Base-by-base conservation (phyloP, 2,113 vertebrate genomes). In the Osmerus mordax region DNA sequence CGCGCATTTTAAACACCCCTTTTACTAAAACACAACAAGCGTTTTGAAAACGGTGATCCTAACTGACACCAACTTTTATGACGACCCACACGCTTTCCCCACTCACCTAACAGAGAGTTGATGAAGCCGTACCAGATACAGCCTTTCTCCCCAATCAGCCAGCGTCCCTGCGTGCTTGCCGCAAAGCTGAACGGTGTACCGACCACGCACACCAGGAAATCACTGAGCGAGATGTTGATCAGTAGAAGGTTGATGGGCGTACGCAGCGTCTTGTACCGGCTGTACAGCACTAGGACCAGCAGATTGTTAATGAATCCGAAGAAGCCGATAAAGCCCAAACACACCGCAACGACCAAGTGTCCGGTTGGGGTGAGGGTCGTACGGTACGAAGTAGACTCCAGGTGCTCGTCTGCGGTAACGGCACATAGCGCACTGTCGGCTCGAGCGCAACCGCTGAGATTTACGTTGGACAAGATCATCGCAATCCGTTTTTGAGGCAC, bases 71-170 rank as follows among this genome's bases (percentile, higher is more conserved):
- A 41, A 47, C 64, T n/a, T 9, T 64, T 3, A 21, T 11, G 9
- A 36, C 12, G 18, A 36, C 12, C 15, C 25, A 13, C 8, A 7
- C 19, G 3, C 13, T 13, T 16, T 9, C 55, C 29, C 19, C 63
- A 90, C 94, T 93, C 81, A 94, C 94, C 92, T 59, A 94, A 94
- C 18, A 93, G 89, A 1, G 93, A 87, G 81, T 93, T 94, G 81
- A 87, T 87, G 76, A 95, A 94, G 52, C 92, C 93, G 84, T 95
- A 94, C 93, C 94, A 94, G 78, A 94, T 86, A 78, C 94, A 94
- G n/a, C 92, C 93, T 3, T 21, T 7, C 0, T 85, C 55, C 14
- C 93, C 93, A 19, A 93, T 91, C 66, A 94, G 92, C 94, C 94
- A 93, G 21, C 78, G 84, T 82, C 92, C 92, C 75, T 90, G 89